phyloP scores from a whole-genome alignment of 2,113 vertebrate genomes.

The Panthera tigris region DNA sequence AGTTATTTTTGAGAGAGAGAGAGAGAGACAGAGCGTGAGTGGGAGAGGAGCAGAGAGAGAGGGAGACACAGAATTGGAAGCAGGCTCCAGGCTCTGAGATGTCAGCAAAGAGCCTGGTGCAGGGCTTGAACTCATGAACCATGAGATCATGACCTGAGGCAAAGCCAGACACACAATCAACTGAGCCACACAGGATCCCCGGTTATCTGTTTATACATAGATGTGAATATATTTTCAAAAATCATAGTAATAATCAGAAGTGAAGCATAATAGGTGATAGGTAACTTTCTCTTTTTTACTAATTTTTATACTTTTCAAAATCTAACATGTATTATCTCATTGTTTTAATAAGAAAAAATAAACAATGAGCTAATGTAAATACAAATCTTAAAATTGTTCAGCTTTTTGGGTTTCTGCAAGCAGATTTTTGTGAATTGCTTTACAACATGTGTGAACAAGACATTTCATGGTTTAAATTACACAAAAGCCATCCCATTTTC shows the following conservation, averaged over 20 bases:
- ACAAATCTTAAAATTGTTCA: not conserved
- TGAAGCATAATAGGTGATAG: not conserved
- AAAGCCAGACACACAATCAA: no score
- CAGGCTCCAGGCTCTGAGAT: no score
- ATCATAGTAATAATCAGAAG: not conserved
- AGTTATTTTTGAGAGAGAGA: no score
- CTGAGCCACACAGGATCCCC: no score
- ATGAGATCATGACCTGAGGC: no score
- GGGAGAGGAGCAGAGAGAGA: no score
- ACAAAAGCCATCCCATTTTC: not conserved
- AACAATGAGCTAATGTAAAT: not conserved
- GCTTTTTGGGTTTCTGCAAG: not conserved
- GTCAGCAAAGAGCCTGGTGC: no score
- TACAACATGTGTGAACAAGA: not conserved
- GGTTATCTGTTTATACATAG: not conserved
- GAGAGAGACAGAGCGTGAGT: no score
- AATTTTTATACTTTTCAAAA: slow-evolving; percentile 18
- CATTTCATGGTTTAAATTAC: slow-evolving; percentile 39
- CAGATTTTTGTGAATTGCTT: slow-evolving; percentile 35
- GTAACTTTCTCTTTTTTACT: not conserved
- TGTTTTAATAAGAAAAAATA: slow-evolving; percentile 53
- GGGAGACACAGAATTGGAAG: no score
- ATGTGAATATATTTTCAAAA: not conserved
- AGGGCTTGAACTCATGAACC: no score
- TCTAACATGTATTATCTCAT: slow-evolving; percentile 12